Percentiles rank a stretch among this genome's conserved stretches.
Conservation (phyloP, 2,797 vertebrate genomes). For the Neostethus bicornis region DNA sequence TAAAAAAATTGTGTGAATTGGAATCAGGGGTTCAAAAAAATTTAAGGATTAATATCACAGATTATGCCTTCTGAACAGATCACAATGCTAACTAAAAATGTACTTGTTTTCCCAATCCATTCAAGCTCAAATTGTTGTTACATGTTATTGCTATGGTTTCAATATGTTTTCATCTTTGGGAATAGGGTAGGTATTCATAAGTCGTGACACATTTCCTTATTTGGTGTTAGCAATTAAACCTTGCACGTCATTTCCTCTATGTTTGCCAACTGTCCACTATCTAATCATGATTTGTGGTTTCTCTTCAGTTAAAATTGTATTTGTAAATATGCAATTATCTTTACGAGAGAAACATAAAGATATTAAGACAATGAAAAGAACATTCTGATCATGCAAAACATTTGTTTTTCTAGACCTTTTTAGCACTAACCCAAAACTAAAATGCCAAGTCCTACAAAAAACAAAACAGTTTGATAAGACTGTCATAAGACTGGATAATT, state of each 20-base stretch:
- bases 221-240: slow-evolving; percentile 8
- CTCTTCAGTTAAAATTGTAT: no score
- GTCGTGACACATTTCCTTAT: slow-evolving; percentile 19
- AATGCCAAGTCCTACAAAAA: neutral
- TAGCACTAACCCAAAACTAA: neutral
- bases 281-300: slow-evolving; percentile 6
- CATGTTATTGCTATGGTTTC: neutral
- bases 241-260: slow-evolving; percentile 15
- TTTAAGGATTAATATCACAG: neutral
- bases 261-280: neutral
- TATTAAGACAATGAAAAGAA: neutral
- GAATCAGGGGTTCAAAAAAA: no score
- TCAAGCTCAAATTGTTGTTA: neutral
- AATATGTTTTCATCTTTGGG: no score
- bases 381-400: neutral
- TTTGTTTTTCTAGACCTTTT: neutral
- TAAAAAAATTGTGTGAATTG: no score
- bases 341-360: neutral
- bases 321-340: neutral
- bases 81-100: slow-evolving; percentile 6
- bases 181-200: neutral
- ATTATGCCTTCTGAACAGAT: neutral
- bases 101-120: neutral
- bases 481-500: neutral
- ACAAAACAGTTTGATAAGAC: neutral